Percentiles rank a stretch among this genome's conserved stretches.
Evolutionary conservation across 2,888 invertebrate species (phyloP).

Genomic region (Bombylius discolor): DNA sequence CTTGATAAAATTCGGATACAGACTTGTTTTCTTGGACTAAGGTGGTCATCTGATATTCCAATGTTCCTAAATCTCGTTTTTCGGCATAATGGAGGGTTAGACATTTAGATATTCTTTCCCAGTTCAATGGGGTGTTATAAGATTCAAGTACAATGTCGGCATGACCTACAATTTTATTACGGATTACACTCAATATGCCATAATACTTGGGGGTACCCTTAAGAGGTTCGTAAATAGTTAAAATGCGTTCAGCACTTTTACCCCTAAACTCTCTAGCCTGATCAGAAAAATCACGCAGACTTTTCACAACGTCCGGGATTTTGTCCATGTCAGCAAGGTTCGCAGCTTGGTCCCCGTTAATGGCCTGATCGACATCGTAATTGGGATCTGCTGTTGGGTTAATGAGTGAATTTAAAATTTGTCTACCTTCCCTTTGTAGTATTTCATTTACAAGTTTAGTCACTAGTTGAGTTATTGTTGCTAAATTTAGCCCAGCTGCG

Average conservation of each 20-base stretch:
- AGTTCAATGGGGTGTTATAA: no score
- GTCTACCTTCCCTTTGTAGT: neutral
- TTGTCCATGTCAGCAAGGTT: constrained; percentile 3
- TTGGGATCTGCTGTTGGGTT: neutral
- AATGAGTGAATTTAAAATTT: constrained; percentile 1
- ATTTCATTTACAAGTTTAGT: neutral
- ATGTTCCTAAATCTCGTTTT: no score
- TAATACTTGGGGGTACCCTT: constrained; percentile 9
- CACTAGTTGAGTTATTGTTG: neutral
- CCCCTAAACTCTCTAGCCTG: constrained; percentile 5
- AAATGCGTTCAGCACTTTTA: constrained; percentile 10
- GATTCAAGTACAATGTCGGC: constrained; percentile 4
- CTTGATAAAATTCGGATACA: no score
- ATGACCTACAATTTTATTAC: constrained; percentile 2
- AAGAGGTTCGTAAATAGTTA: constrained; percentile 6
- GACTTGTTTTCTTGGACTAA: no score
- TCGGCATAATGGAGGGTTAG: no score
- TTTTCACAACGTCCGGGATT: constrained; percentile 9
- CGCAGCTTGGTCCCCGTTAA: neutral
- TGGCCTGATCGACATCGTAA: neutral
- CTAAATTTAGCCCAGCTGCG: neutral
- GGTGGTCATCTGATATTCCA: no score
- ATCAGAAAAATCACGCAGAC: constrained; percentile 7
- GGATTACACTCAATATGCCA: constrained; percentile 3
- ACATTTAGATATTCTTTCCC: no score